phyloP scores from a whole-genome alignment of 1,140 invertebrate genomes.

The honey bee (Apis mellifera) region DNA sequence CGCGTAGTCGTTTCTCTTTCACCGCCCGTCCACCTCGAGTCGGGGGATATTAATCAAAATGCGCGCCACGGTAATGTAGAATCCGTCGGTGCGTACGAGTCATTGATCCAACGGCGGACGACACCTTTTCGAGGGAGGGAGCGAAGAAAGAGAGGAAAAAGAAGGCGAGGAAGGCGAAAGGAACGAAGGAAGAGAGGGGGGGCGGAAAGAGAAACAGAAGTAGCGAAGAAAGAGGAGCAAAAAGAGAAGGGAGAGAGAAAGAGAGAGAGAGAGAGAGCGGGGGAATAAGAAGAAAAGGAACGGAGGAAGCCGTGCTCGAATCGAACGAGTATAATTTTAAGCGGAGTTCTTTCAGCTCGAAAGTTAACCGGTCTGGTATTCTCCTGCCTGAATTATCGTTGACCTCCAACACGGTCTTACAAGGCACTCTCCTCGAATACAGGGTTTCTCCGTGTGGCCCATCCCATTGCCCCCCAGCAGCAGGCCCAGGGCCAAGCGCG shows the following conservation, averaged over 20 bases:
- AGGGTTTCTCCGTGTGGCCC: slow-evolving; percentile 53
- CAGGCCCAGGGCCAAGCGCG: slow-evolving; percentile 59
- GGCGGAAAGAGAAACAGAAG: slow-evolving; percentile 12
- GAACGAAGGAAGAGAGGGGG: background rate
- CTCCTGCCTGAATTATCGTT: slow-evolving; percentile 78
- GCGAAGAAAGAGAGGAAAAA: background rate
- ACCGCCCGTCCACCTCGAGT: slow-evolving; percentile 9
- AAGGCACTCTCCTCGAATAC: slow-evolving; percentile 64
- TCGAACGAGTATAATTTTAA: slow-evolving; percentile 75
- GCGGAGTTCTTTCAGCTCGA: slow-evolving; percentile 72
- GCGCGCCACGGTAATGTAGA: slow-evolving; percentile 52
- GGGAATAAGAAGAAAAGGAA: slow-evolving; percentile 61
- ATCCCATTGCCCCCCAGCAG: slow-evolving; percentile 47
- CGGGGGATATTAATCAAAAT: slow-evolving; percentile 59
- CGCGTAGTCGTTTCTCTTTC: background rate
- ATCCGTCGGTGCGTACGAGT: slow-evolving; percentile 52
- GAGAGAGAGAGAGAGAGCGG: background rate
- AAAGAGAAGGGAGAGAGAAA: background rate
- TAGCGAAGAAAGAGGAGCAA: background rate
- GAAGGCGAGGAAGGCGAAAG: background rate
- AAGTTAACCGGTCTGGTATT: slow-evolving; percentile 72
- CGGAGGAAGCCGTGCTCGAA: slow-evolving; percentile 59
- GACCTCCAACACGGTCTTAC: slow-evolving; percentile 78
- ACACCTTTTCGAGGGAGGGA: slow-evolving; percentile 25
- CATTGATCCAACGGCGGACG: slow-evolving; percentile 54